These are phyloP conservation scores for Anabacerthia variegaticeps DNA, from an alignment of 2,797 vertebrate species.

Conservation along the genomic window DNA sequence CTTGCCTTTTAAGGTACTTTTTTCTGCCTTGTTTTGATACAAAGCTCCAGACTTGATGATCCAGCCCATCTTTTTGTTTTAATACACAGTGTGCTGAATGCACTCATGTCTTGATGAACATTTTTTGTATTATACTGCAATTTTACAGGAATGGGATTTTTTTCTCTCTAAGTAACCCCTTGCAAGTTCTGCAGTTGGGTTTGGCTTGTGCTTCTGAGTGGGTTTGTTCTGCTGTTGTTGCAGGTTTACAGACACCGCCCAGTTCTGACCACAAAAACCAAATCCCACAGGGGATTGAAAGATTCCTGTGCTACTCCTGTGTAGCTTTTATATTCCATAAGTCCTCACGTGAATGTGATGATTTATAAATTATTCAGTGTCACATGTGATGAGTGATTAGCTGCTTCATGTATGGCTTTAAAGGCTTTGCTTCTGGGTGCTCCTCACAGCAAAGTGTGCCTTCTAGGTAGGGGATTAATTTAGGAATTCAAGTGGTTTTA, in stretches of 20 bases:
- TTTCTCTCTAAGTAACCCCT: background rate
- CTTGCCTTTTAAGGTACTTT: background rate
- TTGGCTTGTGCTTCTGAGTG: background rate
- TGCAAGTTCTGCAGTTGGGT: background rate
- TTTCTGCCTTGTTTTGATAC: background rate
- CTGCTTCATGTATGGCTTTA: background rate
- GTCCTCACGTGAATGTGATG: background rate
- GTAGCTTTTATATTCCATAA: background rate
- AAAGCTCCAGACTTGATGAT: background rate
- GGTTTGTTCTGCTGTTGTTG: background rate
- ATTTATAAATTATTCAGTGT: background rate
- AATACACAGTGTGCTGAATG: background rate
- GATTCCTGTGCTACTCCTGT: background rate
- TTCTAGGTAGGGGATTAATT: slow-evolving; percentile 16
- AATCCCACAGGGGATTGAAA: background rate
- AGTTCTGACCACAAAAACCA: background rate
- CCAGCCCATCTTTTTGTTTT: background rate
- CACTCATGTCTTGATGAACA: background rate
- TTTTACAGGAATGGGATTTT: background rate
- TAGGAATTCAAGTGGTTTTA: slow-evolving; percentile 7
- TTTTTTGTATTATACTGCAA: background rate
- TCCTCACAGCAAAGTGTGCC: background rate
- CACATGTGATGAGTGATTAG: background rate
- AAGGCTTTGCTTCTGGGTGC: background rate
- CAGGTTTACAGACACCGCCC: background rate